Percentiles rank a stretch among this genome's conserved stretches.
Conservation (phyloP, 2,888 invertebrate genomes). For the Meandrusa payeni region DNA sequence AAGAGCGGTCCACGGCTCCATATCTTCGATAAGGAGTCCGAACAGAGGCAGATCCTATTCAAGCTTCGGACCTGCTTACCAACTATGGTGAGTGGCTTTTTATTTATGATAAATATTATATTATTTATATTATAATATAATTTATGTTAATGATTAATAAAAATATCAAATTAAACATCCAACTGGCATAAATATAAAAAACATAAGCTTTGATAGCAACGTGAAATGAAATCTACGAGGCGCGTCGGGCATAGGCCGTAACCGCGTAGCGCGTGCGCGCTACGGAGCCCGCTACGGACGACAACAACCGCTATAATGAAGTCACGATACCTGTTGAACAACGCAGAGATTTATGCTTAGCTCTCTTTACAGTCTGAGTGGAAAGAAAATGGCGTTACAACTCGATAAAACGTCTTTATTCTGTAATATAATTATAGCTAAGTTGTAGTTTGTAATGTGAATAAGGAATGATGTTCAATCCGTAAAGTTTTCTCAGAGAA, state of each 20-base stretch:
- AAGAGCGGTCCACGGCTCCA: slow-evolving; percentile 85
- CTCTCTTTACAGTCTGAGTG: slow-evolving; percentile 22
- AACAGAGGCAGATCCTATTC: slow-evolving; percentile 85
- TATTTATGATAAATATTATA: background rate
- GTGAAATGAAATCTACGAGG: slow-evolving; percentile 28
- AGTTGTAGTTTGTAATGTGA: no score
- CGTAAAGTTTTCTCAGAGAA: no score
- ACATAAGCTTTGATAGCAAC: slow-evolving; percentile 21
- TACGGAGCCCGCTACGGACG: slow-evolving; percentile 68
- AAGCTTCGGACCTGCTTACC: slow-evolving; percentile 86
- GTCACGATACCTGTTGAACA: slow-evolving; percentile 41
- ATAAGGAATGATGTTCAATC: no score
- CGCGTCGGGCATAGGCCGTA: slow-evolving; percentile 31
- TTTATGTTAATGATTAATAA: background rate
- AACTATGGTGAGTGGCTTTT: slow-evolving; percentile 81
- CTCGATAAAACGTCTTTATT: slow-evolving; percentile 8
- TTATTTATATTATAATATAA: no score
- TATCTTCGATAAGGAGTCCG: slow-evolving; percentile 86
- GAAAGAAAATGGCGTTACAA: slow-evolving; percentile 15
- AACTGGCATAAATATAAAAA: slow-evolving; percentile 16
- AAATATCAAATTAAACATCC: slow-evolving; percentile 11
- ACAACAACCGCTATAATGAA: slow-evolving; percentile 37
- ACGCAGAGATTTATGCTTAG: slow-evolving; percentile 20
- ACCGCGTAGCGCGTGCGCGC: slow-evolving; percentile 72
- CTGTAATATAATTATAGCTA: no score